Percentiles rank a stretch among this genome's conserved stretches.
These are phyloP conservation scores for Desmophyllum pertusum DNA, from an alignment of 92 coral and sea anemone species.

Conservation along the genomic window DNA sequence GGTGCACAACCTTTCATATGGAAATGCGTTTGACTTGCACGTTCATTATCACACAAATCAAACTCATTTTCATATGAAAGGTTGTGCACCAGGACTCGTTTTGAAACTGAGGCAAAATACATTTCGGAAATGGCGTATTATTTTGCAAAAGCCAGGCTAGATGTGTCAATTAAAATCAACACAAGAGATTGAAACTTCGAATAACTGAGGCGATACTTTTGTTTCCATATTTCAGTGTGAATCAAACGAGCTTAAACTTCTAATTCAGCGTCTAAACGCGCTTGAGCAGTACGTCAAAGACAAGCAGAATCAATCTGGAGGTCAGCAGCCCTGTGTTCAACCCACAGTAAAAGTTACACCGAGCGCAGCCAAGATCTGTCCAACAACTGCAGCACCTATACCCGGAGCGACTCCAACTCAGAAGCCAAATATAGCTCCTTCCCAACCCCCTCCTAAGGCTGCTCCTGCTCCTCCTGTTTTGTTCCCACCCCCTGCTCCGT, in stretches of 20 bases:
- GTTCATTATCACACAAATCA: too few species aligned
- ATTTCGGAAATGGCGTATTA: too few species aligned
- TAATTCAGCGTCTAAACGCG: conserved; percentile 24
- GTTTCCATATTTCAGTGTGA: conserved; percentile 27
- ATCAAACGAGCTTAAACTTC: conserved; percentile 37
- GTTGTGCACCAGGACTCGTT: too few species aligned
- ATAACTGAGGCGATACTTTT: neutral
- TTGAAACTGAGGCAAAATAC: too few species aligned
- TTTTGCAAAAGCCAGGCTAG: too few species aligned
- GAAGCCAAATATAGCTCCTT: neutral
- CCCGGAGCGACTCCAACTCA: conserved; percentile 3
- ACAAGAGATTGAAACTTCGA: neutral
- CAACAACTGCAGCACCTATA: neutral
- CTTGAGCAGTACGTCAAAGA: conserved; percentile 38
- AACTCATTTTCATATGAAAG: too few species aligned
- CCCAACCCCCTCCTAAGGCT: neutral
- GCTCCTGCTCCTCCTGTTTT: neutral
- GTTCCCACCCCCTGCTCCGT: neutral
- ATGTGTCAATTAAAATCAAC: too few species aligned
- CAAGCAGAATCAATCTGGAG: conserved; percentile 18
- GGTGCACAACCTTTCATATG: too few species aligned
- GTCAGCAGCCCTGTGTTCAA: conserved; percentile 11
- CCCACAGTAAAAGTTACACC: conserved; percentile 10
- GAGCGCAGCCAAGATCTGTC: neutral
- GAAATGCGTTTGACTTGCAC: too few species aligned